A percentile compares a stretch with the other conserved stretches of the same genome.
Conservation (phyloP, 2,797 vertebrate genomes). For the Glossophaga mutica region DNA sequence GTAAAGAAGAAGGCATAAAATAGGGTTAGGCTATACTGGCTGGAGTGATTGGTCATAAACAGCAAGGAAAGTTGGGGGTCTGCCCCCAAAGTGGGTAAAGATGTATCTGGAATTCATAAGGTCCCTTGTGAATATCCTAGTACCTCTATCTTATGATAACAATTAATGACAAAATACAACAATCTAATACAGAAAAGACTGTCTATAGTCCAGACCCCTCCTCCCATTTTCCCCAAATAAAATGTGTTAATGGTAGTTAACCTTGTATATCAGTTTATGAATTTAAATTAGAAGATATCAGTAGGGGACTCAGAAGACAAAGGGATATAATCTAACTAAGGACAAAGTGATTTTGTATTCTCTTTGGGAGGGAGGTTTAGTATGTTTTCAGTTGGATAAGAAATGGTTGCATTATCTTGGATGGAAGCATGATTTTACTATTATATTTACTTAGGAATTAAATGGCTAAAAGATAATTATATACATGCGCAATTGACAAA, state of each 20-base stretch:
- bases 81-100: background rate
- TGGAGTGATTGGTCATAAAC: background rate
- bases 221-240: background rate
- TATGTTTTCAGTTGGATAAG: background rate
- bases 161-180: background rate
- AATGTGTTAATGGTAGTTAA: background rate
- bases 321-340: background rate
- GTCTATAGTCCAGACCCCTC: background rate
- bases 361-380: background rate
- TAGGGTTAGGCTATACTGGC: background rate
- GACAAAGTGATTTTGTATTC: background rate
- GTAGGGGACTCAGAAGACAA: background rate
- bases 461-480: background rate
- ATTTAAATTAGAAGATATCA: background rate
- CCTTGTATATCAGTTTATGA: background rate
- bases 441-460: background rate
- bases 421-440: background rate
- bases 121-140: background rate
- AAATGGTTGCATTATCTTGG: background rate
- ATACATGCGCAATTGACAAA: background rate
- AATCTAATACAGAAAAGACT: background rate
- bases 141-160: background rate
- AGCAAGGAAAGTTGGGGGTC: background rate
- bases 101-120: background rate
- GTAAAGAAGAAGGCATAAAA: background rate